These are phyloP conservation scores for Antrozous pallidus DNA, from an alignment of 2,797 vertebrate genomes.

Conservation along the genomic window DNA sequence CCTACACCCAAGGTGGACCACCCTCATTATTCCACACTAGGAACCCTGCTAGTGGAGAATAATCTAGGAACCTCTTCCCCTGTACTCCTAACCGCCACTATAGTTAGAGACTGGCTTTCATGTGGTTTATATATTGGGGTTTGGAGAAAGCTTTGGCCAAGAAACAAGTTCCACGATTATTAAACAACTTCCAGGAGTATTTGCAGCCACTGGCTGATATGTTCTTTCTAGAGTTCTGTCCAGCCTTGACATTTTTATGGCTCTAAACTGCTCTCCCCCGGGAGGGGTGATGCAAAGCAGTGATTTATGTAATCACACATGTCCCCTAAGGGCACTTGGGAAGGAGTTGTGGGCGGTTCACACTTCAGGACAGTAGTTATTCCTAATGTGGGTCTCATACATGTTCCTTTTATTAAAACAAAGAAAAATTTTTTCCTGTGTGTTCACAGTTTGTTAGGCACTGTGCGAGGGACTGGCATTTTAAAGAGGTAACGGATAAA, in stretches of 20 bases:
- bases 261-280: neutral
- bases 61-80: neutral
- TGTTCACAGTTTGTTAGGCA: neutral
- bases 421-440: neutral
- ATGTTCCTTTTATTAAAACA: neutral
- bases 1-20: neutral
- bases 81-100: fast-evolving
- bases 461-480: neutral
- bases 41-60: fast-evolving
- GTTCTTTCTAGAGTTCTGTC: neutral
- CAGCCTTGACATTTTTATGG: neutral
- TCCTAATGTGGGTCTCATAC: neutral
- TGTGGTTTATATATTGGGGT: too few relatives aligned
- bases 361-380: neutral
- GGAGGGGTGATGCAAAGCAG: neutral
- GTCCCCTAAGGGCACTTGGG: neutral
- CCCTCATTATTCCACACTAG: fast-evolving
- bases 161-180: too few relatives aligned
- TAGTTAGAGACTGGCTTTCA: neutral
- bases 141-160: too few relatives aligned
- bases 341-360: neutral
- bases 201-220: too few relatives aligned
- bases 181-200: too few relatives aligned
- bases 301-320: neutral
- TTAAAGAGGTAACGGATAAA: neutral